These are phyloP conservation scores for Cinara cedri DNA, from an alignment of 2,888 invertebrate species.

Conservation along the genomic window DNA sequence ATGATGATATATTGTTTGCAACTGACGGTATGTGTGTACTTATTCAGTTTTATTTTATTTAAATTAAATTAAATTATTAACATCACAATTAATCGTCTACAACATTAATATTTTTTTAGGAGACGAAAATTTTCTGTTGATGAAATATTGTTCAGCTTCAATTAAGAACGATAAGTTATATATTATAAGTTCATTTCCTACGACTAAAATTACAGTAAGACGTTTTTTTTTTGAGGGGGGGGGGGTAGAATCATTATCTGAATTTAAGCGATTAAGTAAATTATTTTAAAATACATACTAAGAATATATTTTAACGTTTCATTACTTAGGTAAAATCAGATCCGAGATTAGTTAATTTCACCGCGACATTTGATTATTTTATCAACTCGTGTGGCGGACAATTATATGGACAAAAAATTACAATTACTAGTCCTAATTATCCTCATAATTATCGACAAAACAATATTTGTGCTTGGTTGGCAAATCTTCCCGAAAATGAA, in stretches of 20 bases:
- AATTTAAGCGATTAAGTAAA: not conserved
- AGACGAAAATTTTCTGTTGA: not conserved
- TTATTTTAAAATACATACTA: not conserved
- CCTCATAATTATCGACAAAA: conserved; percentile 16
- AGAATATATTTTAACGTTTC: not conserved
- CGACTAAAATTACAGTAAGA: conserved; percentile 19
- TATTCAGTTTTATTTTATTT: not conserved
- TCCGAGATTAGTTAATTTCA: not conserved
- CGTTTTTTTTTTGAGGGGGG: too few species aligned
- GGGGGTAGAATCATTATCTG: too few species aligned
- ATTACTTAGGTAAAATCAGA: not conserved
- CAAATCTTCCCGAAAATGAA: conserved; percentile 17
- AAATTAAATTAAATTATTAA: too few species aligned
- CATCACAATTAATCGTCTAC: too few species aligned
- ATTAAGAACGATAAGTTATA: conserved; percentile 23
- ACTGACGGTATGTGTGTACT: not conserved
- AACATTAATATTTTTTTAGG: not conserved
- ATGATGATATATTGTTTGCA: not conserved
- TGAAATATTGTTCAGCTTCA: not conserved
- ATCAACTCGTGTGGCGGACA: conserved; percentile 41
- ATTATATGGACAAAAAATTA: conserved; percentile 8
- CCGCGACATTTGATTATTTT: conserved; percentile 15
- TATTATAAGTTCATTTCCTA: conserved; percentile 21
- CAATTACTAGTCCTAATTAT: conserved; percentile 45
- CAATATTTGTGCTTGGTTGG: conserved; percentile 35